These are phyloP conservation scores for Stenodema calcarata DNA, from an alignment of 2,888 invertebrate species.

Conservation along the genomic window DNA sequence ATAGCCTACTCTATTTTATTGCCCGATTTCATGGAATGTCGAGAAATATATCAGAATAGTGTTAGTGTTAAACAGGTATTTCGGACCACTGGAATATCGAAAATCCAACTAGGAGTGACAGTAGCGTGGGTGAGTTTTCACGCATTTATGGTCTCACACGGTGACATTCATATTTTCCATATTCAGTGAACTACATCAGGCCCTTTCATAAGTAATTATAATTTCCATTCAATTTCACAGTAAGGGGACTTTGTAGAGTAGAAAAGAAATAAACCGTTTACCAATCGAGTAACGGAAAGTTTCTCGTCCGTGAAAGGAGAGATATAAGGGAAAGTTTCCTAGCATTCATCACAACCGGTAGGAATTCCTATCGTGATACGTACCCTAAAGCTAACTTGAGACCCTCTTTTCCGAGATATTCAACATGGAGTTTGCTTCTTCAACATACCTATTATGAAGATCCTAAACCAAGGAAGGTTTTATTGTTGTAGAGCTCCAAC, in stretches of 20 bases:
- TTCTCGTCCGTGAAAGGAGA: background rate
- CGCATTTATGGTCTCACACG: no score
- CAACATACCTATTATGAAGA: background rate
- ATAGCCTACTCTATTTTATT: no score
- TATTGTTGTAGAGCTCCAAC: background rate
- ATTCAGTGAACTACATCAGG: no score
- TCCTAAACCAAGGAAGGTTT: background rate
- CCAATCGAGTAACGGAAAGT: background rate
- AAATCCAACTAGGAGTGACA: no score
- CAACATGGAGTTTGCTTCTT: background rate
- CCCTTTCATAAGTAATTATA: no score
- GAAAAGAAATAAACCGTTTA: background rate
- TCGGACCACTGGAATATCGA: no score
- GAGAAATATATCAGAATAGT: no score
- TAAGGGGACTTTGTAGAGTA: background rate
- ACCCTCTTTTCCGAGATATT: background rate
- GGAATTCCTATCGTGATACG: background rate
- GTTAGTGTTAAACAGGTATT: no score
- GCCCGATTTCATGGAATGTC: no score
- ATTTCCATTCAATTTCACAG: no score
- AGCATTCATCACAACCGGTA: background rate
- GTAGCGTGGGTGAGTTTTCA: no score
- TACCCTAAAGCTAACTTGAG: background rate
- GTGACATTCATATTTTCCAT: no score
- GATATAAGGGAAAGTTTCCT: background rate